Evolutionary conservation across 1,140 invertebrate species (phyloP).

Genomic region (Acarapis woodi): DNA sequence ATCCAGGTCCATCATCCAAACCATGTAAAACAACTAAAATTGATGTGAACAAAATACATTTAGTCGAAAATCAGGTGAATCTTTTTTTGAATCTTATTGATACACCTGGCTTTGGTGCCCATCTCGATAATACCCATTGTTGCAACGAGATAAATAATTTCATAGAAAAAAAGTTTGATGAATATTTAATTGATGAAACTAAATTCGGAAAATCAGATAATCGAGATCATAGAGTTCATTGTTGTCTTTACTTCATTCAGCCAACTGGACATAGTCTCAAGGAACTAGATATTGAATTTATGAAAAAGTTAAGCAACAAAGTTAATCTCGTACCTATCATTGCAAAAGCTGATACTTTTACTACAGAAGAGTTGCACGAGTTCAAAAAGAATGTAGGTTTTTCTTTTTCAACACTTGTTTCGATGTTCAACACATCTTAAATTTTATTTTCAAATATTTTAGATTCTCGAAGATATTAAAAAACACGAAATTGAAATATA

Average conservation of each 20-base stretch:
- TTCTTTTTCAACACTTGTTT: background rate
- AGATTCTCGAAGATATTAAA: constrained; percentile 19
- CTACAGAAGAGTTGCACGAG: constrained; percentile 65
- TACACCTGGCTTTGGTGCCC: constrained; percentile 93
- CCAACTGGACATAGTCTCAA: constrained; percentile 88
- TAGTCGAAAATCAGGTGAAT: constrained; percentile 70
- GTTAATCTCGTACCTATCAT: constrained; percentile 91
- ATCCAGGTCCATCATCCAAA: constrained; percentile 40
- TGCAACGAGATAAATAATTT: constrained; percentile 45
- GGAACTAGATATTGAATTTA: constrained; percentile 87
- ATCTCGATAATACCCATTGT: constrained; percentile 75
- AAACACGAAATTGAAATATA: constrained; percentile 29
- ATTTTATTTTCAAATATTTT: no score
- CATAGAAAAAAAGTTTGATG: constrained; percentile 73
- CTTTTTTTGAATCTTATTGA: constrained; percentile 17
- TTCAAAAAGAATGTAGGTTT: constrained; percentile 47
- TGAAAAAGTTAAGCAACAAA: constrained; percentile 94
- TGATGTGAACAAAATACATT: constrained; percentile 39
- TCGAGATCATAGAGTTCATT: constrained; percentile 71
- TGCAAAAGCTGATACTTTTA: constrained; percentile 90
- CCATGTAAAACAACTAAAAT: constrained; percentile 13
- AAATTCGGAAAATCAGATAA: constrained; percentile 68
- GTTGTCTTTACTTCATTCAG: constrained; percentile 97
- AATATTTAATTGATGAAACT: constrained; percentile 57
- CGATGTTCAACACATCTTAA: constrained; percentile 12